Evolutionary conservation across 2,888 invertebrate genomes (phyloP).

Genomic region (Polydrusus cervinus): DNA sequence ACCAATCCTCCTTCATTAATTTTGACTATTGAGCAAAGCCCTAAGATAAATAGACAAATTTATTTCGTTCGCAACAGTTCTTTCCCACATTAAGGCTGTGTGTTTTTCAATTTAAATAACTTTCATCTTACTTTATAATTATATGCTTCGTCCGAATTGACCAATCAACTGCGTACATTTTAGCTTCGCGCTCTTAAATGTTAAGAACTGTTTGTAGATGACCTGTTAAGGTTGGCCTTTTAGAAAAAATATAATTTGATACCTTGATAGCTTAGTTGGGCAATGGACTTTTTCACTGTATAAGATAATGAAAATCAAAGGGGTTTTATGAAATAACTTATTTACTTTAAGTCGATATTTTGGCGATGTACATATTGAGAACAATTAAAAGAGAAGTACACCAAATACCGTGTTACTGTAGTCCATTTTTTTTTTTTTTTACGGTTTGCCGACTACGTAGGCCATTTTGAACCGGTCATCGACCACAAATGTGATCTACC

Average conservation of each 20-base stretch:
- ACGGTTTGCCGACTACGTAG: too few relatives aligned
- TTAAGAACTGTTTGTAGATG: slow-evolving; percentile 3
- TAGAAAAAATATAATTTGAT: not conserved
- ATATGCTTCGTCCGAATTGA: not conserved
- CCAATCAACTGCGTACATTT: not conserved
- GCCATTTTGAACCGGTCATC: too few relatives aligned
- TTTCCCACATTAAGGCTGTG: slow-evolving; percentile 30
- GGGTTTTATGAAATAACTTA: too few relatives aligned
- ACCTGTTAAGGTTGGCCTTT: not conserved
- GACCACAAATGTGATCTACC: too few relatives aligned
- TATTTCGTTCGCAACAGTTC: slow-evolving; percentile 27
- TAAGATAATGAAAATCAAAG: too few relatives aligned
- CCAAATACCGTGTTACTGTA: too few relatives aligned
- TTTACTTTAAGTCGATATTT: too few relatives aligned
- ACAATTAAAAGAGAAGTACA: too few relatives aligned
- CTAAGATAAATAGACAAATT: slow-evolving; percentile 26
- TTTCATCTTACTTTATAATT: slow-evolving; percentile 15
- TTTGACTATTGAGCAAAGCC: slow-evolving; percentile 20
- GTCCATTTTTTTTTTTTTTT: too few relatives aligned
- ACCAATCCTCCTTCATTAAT: slow-evolving; percentile 14
- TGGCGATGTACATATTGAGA: too few relatives aligned
- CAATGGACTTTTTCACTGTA: too few relatives aligned
- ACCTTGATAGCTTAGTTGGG: too few relatives aligned
- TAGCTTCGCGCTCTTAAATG: not conserved
- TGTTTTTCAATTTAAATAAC: slow-evolving; percentile 7